phyloP scores from a whole-genome alignment of 2,888 invertebrate species.

The Hydrotaea diabolus region DNA sequence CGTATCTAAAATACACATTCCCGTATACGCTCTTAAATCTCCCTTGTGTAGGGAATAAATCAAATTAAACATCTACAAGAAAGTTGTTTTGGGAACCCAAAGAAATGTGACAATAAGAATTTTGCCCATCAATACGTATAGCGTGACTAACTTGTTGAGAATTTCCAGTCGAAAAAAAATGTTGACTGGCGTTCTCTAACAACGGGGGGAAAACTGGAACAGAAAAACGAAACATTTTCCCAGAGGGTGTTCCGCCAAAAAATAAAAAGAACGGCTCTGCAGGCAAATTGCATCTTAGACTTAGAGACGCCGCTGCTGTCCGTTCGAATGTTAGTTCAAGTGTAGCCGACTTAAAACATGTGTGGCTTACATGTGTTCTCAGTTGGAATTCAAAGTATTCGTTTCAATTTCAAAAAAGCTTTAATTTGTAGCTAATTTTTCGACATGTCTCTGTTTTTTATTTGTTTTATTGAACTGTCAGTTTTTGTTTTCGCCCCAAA shows the following conservation, averaged over 20 bases:
- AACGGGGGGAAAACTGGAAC: constrained; percentile 3
- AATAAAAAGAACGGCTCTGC: no score
- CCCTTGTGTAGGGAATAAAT: not conserved
- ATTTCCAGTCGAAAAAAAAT: constrained; percentile 2
- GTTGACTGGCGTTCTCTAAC: no score
- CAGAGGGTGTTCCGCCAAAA: not conserved
- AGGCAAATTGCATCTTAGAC: not conserved
- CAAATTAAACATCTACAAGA: not conserved
- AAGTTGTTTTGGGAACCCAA: not conserved
- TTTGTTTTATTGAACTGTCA: constrained; percentile 9
- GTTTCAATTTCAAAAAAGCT: not conserved
- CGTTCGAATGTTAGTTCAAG: not conserved
- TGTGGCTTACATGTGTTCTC: constrained; percentile 12
- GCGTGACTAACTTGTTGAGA: constrained; percentile 7
- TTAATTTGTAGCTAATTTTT: constrained; percentile 17
- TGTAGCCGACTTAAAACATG: not conserved
- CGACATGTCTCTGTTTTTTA: not conserved
- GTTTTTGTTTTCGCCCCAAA: not conserved
- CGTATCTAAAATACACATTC: not conserved
- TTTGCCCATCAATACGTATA: not conserved
- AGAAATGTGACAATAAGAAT: constrained; percentile 1
- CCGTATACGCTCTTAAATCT: not conserved
- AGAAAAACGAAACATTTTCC: not conserved
- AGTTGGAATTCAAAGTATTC: not conserved
- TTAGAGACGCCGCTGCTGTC: not conserved